Conservation (phyloP, 2,113 vertebrate species). For the Drymodes brunneopygia region DNA sequence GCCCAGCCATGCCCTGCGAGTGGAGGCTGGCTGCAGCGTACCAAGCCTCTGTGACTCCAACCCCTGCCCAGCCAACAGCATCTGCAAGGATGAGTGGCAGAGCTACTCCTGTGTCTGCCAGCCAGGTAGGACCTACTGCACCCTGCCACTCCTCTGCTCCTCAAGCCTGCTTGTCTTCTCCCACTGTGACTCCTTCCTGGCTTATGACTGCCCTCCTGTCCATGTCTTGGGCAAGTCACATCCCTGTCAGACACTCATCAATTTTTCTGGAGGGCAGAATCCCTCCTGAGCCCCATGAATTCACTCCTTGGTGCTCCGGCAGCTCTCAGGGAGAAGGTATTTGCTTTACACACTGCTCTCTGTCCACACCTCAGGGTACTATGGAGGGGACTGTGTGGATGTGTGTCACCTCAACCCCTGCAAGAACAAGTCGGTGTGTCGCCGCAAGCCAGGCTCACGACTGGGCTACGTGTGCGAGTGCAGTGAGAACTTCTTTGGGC, state of each 20-base stretch:
- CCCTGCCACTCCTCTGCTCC: neutral
- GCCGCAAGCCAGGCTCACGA: conserved; percentile 81
- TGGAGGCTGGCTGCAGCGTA: conserved; percentile 85
- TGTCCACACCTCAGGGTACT: conserved; percentile 79
- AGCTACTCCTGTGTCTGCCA: conserved; percentile 85
- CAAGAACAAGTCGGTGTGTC: conserved; percentile 91
- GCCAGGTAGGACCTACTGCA: conserved; percentile 76
- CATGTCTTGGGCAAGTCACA: neutral
- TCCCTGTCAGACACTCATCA: neutral
- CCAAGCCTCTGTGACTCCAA: conserved; percentile 84
- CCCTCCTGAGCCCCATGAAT: neutral
- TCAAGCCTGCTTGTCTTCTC: neutral
- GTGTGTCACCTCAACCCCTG: conserved; percentile 93
- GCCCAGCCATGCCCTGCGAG: conserved; percentile 84
- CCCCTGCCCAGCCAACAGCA: conserved; percentile 85
- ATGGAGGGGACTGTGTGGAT: conserved; percentile 86
- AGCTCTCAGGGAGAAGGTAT: neutral
- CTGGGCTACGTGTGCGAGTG: conserved; percentile 93
- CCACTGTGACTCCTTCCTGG: neutral
- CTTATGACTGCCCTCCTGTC: neutral
- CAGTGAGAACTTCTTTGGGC: conserved; percentile 86
- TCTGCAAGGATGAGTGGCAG: conserved; percentile 90
- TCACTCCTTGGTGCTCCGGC: neutral
- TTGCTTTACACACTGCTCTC: neutral
- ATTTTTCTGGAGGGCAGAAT: neutral